Conservation (phyloP, 2,888 invertebrate species). For the Phoronis australis region DNA sequence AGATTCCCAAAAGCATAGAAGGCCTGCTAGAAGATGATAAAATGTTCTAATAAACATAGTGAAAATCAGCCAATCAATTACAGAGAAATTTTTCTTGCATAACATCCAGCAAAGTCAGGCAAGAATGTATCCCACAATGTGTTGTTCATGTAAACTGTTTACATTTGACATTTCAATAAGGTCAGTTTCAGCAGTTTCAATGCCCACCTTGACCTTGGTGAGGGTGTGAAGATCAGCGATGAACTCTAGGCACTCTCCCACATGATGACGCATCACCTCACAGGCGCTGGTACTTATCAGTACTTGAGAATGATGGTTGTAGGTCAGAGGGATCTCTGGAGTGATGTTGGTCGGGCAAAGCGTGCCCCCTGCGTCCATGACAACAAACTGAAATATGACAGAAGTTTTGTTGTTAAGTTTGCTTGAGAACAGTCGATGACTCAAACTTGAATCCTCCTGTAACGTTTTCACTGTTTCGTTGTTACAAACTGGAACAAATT, state of each 20-base stretch:
- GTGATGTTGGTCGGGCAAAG: conserved; percentile 56
- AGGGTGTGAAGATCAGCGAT: conserved; percentile 93
- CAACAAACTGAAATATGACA: conserved; percentile 46
- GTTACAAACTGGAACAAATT: too few species aligned
- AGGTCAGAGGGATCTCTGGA: conserved; percentile 37
- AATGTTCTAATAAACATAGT: too few species aligned
- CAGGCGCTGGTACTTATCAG: conserved; percentile 72
- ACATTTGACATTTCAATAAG: too few species aligned
- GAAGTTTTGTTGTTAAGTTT: neutral
- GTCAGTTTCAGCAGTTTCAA: neutral
- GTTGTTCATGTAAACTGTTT: too few species aligned
- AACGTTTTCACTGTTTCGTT: too few species aligned
- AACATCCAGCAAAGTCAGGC: too few species aligned
- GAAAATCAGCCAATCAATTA: too few species aligned
- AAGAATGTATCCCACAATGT: too few species aligned
- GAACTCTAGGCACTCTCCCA: conserved; percentile 89
- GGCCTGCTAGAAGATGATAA: too few species aligned
- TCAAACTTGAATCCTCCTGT: too few species aligned
- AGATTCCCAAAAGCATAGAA: too few species aligned
- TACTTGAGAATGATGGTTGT: conserved; percentile 43
- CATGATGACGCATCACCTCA: conserved; percentile 87
- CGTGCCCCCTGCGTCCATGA: conserved; percentile 78
- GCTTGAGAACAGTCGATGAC: neutral
- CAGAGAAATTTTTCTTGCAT: too few species aligned
- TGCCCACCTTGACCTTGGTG: conserved; percentile 84